Evolutionary conservation across 2,888 invertebrate genomes (phyloP), one percentile per base, ranked within the genome.

Genomic region (Noctua comes): DNA sequence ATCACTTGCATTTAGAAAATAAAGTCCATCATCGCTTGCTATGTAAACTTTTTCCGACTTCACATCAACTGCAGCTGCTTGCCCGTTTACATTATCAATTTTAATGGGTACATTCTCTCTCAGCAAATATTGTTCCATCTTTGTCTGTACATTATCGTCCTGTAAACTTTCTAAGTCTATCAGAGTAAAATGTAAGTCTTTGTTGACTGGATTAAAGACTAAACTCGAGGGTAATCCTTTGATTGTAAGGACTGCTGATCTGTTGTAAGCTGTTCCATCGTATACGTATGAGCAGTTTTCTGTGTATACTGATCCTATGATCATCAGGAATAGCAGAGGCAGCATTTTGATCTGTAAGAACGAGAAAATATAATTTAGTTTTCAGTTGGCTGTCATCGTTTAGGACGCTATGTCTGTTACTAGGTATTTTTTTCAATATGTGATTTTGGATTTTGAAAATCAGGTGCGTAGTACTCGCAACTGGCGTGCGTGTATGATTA

Each of bases 151-250:
- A 8, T 95, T 90, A 36, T 96, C 96, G n/a, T 96, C 89, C 85
- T 95, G 94, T 43, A 96, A 84, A 11, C 95, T 93, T 24, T 96
- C 95, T 73, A 96, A 82, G 76, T 97, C 96, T 48, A 97, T 96
- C 64, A 97, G 77, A 0, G 96, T 97, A 88, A 96, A 96, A 6
- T 93, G 90, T 2, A 96, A 86, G 7, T 96, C 95, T 75, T 94
- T 91, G 0, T 89, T 95, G 1, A 88, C 78, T 0, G 94, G 93
- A 65, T 96, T 95, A 77, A 90, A 92, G 0, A 89, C 95, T 75
- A 97, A 83, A 73, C 96, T 97, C 8, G 96, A 96, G 0, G 97
- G 96, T 2, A 97, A 90, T 10, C 96, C 97, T 87, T 94, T 95
- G 31, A 96, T 95, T 0, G 94, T 95, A 5, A 97, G 85, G 18